Conservation (phyloP, 2,113 vertebrate genomes). For the Serilophus lunatus region DNA sequence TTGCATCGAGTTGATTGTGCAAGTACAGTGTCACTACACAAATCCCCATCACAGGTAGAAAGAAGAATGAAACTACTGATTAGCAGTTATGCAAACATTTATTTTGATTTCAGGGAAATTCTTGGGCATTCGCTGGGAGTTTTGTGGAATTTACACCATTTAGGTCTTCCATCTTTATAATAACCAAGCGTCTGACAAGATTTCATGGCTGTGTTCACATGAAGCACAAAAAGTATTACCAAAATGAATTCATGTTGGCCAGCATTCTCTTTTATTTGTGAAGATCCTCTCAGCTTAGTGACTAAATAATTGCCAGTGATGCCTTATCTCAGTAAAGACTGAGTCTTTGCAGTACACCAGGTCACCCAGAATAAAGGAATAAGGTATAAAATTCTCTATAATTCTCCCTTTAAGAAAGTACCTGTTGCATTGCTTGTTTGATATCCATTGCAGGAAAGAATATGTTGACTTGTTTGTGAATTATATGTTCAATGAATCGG, state of each 20-base stretch:
- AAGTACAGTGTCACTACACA: not conserved
- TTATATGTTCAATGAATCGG: conserved; percentile 56
- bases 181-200: not conserved
- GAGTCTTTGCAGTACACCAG: not conserved
- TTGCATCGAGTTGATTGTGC: not conserved
- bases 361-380: not conserved
- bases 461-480: conserved; percentile 70
- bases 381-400: not conserved
- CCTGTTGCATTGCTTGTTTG: not conserved
- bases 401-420: not conserved
- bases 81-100: not conserved
- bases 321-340: not conserved
- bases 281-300: not conserved
- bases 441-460: conserved; percentile 54
- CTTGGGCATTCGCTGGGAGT: not conserved
- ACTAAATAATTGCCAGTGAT: not conserved
- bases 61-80: not conserved
- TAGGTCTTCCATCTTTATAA: not conserved
- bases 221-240: not conserved
- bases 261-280: not conserved
- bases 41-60: not conserved
- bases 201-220: not conserved
- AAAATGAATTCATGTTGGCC: not conserved
- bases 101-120: not conserved
- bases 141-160: not conserved